Evolutionary conservation across 2,113 vertebrate species (phyloP).

Genomic region (Microcebus lehilahytsara): DNA sequence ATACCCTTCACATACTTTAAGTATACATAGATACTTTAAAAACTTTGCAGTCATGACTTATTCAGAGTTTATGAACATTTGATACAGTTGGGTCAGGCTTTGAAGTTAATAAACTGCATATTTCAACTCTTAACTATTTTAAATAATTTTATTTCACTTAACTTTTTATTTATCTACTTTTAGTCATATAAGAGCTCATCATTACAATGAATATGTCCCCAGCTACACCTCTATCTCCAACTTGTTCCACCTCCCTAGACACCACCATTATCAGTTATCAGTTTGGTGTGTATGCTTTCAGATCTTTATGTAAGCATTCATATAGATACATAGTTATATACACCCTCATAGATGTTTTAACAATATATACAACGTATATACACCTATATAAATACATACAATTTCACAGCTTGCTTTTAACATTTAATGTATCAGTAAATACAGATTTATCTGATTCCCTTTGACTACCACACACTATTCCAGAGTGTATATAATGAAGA

Average conservation of each 20-base stretch:
- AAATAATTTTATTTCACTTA: slow-evolving; percentile 3
- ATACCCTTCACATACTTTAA: not conserved
- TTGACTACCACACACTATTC: not conserved
- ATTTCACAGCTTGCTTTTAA: not conserved
- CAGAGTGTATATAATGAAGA: not conserved
- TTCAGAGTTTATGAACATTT: not conserved
- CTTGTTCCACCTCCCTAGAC: not conserved
- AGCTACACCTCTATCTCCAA: not conserved
- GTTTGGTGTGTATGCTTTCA: not conserved
- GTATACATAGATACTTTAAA: not conserved
- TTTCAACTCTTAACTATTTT: not conserved
- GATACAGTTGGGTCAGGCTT: not conserved
- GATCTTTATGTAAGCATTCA: not conserved
- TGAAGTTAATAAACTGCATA: not conserved
- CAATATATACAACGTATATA: not conserved
- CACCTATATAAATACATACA: too few relatives aligned
- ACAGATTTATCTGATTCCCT: not conserved
- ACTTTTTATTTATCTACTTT: not conserved
- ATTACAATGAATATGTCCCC: not conserved
- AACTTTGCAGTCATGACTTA: not conserved
- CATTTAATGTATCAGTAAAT: not conserved
- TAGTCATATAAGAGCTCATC: not conserved
- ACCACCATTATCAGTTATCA: too few relatives aligned
- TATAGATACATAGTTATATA: not conserved
- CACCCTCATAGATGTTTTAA: not conserved